phyloP scores from a whole-genome alignment of 2,888 invertebrate genomes.

The Glomeris marginata region DNA sequence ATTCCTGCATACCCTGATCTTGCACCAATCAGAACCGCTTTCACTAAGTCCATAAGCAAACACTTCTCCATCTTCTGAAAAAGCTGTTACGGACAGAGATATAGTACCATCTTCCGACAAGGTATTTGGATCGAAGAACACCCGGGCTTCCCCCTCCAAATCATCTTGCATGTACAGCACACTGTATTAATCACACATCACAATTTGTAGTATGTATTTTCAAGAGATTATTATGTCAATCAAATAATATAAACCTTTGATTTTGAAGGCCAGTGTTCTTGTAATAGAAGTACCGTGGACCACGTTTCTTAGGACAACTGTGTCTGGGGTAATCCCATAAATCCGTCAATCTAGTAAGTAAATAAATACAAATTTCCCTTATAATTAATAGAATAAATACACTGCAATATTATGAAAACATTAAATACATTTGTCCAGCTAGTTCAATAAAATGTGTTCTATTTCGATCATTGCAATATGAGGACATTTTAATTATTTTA shows the following conservation, averaged over 20 bases:
- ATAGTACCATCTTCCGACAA: constrained; percentile 78
- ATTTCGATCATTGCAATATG: too few relatives aligned
- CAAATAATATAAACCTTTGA: constrained; percentile 49
- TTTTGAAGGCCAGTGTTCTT: constrained; percentile 93
- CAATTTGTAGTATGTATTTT: neutral
- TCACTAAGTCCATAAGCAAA: constrained; percentile 84
- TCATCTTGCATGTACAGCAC: constrained; percentile 78
- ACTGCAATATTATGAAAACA: too few relatives aligned
- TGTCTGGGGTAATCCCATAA: constrained; percentile 96
- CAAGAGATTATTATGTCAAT: neutral
- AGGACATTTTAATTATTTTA: too few relatives aligned
- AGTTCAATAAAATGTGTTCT: too few relatives aligned
- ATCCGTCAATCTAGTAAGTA: constrained; percentile 50
- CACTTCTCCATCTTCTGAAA: constrained; percentile 76
- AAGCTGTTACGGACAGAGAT: constrained; percentile 55
- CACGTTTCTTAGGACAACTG: constrained; percentile 67
- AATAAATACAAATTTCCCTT: too few relatives aligned
- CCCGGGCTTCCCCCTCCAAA: constrained; percentile 53
- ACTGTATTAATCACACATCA: constrained; percentile 37
- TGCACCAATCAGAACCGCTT: constrained; percentile 94
- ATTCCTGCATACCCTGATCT: constrained; percentile 40
- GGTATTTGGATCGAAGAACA: constrained; percentile 91
- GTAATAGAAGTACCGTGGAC: constrained; percentile 74
- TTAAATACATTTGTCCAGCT: too few relatives aligned
- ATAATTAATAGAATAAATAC: too few relatives aligned